phyloP scores from a whole-genome alignment of 2,113 vertebrate genomes.

The Eretmochelys imbricata region DNA sequence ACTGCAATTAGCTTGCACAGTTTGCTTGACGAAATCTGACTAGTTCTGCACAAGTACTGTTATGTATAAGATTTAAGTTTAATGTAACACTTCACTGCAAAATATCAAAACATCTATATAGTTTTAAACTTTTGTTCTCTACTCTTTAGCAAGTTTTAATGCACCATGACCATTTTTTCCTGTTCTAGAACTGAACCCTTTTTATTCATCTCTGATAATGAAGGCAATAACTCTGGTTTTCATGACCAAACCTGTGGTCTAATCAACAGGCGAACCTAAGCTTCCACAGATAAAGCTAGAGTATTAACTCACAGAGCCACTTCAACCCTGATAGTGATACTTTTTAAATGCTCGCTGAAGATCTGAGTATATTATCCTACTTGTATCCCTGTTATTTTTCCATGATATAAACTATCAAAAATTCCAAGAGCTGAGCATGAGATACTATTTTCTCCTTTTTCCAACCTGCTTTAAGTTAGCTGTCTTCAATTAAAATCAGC shows the following conservation, averaged over 20 bases:
- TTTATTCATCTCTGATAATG: neutral
- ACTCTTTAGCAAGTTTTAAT: neutral
- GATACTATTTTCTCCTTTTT: neutral
- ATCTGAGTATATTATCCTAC: neutral
- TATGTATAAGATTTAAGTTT: neutral
- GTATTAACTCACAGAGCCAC: neutral
- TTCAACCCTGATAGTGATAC: neutral
- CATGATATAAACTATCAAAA: neutral
- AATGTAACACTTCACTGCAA: neutral
- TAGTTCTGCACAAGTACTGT: neutral
- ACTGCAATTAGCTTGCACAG: neutral
- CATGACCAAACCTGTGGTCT: neutral
- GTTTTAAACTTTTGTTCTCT: fast-evolving
- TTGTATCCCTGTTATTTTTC: neutral
- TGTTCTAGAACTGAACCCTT: neutral
- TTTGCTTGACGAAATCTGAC: neutral
- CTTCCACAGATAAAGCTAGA: neutral
- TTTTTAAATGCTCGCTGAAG: neutral
- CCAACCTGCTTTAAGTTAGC: slow-evolving; percentile 6
- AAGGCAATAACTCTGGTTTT: neutral
- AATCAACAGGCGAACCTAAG: neutral
- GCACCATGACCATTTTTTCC: neutral
- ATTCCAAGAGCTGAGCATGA: slow-evolving; percentile 1
- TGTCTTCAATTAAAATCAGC: slow-evolving; percentile 58
- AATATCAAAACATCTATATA: neutral